These are phyloP conservation scores for Phyllopteryx taeniolatus DNA, from an alignment of 2,113 vertebrate genomes.

Conservation along the genomic window DNA sequence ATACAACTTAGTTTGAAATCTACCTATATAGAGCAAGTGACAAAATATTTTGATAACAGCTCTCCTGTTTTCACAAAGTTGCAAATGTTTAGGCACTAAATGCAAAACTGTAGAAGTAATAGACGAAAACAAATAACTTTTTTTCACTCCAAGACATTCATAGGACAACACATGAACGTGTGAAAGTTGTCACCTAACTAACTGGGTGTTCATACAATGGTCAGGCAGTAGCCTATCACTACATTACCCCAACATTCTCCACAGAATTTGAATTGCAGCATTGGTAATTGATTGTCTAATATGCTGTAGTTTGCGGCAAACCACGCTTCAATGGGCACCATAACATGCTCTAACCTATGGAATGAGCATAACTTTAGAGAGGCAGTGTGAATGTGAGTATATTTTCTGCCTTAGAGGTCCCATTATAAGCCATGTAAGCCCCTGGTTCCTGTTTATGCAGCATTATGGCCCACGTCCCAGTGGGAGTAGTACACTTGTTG, in stretches of 20 bases:
- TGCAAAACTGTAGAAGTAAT: background rate
- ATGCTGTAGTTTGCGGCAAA: background rate
- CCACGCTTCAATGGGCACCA: background rate
- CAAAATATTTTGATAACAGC: conserved; percentile 66
- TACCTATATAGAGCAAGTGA: conserved; percentile 65
- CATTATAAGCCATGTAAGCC: conserved; percentile 44
- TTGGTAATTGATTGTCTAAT: background rate
- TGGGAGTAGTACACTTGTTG: conserved; percentile 29
- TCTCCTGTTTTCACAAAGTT: conserved; percentile 49
- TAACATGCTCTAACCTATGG: background rate
- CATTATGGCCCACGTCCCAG: conserved; percentile 19
- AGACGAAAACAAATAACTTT: background rate
- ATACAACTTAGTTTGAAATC: conserved; percentile 46
- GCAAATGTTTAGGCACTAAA: conserved; percentile 62
- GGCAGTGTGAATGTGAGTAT: conserved; percentile 3
- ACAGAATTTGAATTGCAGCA: background rate
- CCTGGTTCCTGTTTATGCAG: conserved; percentile 48
- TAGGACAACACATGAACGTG: background rate
- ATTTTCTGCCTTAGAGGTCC: conserved; percentile 31
- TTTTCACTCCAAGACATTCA: conserved; percentile 10
- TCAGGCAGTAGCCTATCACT: too few species aligned
- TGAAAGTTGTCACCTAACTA: background rate
- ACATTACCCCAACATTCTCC: too few species aligned
- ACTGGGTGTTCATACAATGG: too few species aligned
- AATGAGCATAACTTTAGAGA: background rate